Evolutionary conservation across 1,140 invertebrate genomes (phyloP).

Genomic region (Magallana gigas): DNA sequence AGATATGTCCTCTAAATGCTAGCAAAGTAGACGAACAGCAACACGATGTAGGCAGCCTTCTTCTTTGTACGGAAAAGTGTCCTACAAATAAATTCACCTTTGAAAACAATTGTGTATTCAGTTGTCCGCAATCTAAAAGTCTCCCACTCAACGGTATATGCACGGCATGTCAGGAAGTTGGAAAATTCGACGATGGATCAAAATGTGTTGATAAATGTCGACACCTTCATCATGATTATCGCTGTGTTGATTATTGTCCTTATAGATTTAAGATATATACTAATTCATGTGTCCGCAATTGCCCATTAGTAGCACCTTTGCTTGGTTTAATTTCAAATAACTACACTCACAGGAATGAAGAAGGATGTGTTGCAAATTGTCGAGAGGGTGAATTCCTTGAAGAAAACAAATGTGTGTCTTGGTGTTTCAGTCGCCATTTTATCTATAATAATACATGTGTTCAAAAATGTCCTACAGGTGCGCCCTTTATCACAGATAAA

Average conservation of each 20-base stretch:
- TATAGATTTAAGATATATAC: neutral
- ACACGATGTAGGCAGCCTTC: neutral
- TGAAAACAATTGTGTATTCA: neutral
- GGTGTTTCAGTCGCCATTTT: neutral
- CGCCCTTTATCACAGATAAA: neutral
- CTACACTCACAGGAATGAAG: neutral
- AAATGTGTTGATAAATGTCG: neutral
- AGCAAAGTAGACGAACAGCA: neutral
- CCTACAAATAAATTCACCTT: neutral
- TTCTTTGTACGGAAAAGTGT: neutral
- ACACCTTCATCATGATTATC: neutral
- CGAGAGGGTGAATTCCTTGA: neutral
- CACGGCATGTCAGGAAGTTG: neutral
- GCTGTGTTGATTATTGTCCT: neutral
- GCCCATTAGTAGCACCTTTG: neutral
- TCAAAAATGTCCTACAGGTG: neutral
- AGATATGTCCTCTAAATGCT: neutral
- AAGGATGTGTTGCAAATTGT: neutral
- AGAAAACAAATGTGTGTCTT: neutral
- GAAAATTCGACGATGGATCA: neutral
- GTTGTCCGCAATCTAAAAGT: neutral
- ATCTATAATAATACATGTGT: neutral
- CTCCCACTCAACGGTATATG: neutral
- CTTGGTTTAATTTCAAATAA: too few relatives aligned
- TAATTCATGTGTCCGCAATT: neutral